Conservation (phyloP, 2,888 invertebrate genomes). For the Drosophila peninsularis region DNA sequence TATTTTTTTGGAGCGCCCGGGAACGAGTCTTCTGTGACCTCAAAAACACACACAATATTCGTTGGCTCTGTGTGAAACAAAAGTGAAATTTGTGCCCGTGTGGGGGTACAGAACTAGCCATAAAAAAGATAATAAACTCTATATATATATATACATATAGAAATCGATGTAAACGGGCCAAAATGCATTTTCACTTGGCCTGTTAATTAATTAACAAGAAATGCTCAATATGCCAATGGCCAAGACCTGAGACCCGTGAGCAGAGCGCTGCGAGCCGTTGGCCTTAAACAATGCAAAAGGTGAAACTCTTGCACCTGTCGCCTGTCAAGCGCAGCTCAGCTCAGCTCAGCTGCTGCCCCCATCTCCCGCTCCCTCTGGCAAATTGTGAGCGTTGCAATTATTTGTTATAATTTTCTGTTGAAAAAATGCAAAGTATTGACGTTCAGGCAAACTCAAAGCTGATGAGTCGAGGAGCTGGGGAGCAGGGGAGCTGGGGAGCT, state of each 20-base stretch:
- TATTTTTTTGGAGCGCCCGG: conserved; percentile 45
- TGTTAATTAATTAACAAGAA: conserved; percentile 58
- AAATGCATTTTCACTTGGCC: conserved; percentile 74
- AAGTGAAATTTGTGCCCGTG: conserved; percentile 71
- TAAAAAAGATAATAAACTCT: conserved; percentile 11
- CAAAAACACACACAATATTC: conserved; percentile 53
- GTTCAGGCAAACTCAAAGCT: conserved; percentile 29
- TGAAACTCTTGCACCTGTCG: conserved; percentile 71
- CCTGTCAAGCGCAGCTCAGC: conserved; percentile 34
- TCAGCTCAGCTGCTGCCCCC: neutral
- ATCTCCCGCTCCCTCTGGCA: conserved; percentile 10
- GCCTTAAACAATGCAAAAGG: conserved; percentile 55
- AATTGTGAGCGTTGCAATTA: conserved; percentile 69
- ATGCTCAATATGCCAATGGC: conserved; percentile 29
- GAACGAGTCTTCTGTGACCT: conserved; percentile 71
- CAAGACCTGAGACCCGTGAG: conserved; percentile 17
- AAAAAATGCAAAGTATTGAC: conserved; percentile 76
- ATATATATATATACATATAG: conserved; percentile 10
- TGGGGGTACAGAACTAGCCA: conserved; percentile 72
- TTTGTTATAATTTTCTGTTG: conserved; percentile 76
- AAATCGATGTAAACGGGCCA: conserved; percentile 57
- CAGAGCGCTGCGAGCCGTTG: conserved; percentile 21
- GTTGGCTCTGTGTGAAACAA: conserved; percentile 76
- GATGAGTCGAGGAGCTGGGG: neutral
- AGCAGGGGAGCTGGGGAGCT: conserved; percentile 25